Evolutionary conservation across 2,797 vertebrate species (phyloP).

Genomic region (Silurus lanzhouensis): DNA sequence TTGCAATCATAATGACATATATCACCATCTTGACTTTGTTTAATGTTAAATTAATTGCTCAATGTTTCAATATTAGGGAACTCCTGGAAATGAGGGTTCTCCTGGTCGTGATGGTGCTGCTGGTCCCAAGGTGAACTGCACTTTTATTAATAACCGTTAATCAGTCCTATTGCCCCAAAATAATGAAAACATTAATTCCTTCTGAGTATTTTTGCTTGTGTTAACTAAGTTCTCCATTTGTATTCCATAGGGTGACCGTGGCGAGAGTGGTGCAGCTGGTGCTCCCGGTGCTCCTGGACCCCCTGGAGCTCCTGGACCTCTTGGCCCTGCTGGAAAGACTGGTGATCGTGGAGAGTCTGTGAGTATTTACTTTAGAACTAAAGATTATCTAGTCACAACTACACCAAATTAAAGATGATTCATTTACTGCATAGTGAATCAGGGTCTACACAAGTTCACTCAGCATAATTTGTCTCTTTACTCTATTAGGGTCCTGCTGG

Average conservation of each 20-base stretch:
- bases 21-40: background rate
- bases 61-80: constrained; percentile 74
- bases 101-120: constrained; percentile 88
- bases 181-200: background rate
- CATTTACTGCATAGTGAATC: background rate
- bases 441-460: background rate
- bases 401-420: background rate
- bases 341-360: constrained; percentile 97
- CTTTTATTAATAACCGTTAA: background rate
- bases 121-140: constrained; percentile 85
- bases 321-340: constrained; percentile 92
- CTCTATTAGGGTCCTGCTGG: constrained; percentile 85
- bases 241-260: constrained; percentile 86
- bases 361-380: constrained; percentile 64
- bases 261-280: constrained; percentile 85
- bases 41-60: background rate
- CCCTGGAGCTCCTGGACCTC: constrained; percentile 89
- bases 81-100: constrained; percentile 89
- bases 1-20: background rate
- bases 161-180: background rate
- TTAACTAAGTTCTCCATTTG: background rate
- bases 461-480: constrained; percentile 23
- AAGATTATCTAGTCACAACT: background rate
- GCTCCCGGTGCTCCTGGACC: constrained; percentile 92
- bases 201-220: background rate